A percentile compares a stretch with the other conserved stretches of the same genome.
Evolutionary conservation across 2,888 invertebrate species (phyloP).

Genomic region (Drosophila monieri): DNA sequence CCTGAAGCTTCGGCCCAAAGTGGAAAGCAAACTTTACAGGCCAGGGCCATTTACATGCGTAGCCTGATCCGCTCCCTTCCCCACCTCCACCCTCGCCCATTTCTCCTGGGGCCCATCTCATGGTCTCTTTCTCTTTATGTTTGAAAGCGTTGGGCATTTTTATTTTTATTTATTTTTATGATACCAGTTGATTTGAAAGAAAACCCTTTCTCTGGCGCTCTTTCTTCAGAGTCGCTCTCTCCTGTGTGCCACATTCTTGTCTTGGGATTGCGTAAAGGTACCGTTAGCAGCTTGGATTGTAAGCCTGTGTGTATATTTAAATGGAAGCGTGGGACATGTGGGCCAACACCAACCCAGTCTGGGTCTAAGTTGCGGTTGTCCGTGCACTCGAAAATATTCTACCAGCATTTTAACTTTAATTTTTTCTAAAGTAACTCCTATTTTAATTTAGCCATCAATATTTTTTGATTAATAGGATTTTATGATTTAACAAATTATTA

Average conservation of each 20-base stretch:
- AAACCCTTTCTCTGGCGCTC: constrained; percentile 69
- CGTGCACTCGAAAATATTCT: not conserved
- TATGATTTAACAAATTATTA: no score
- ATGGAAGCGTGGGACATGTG: constrained; percentile 75
- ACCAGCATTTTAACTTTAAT: not conserved
- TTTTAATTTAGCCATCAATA: not conserved
- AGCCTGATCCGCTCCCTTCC: constrained; percentile 32
- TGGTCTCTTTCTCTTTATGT: constrained; percentile 60
- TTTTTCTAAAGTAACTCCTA: not conserved
- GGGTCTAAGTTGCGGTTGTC: constrained; percentile 9
- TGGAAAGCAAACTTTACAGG: constrained; percentile 69
- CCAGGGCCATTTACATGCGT: constrained; percentile 67
- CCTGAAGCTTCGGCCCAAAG: constrained; percentile 68
- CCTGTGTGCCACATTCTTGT: constrained; percentile 58
- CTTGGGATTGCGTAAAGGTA: constrained; percentile 71
- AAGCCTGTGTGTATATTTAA: constrained; percentile 57
- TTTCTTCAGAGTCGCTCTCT: constrained; percentile 10
- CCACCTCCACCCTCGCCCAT: constrained; percentile 16
- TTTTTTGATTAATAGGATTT: not conserved
- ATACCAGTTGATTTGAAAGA: constrained; percentile 57
- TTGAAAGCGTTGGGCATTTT: constrained; percentile 73
- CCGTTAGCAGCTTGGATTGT: constrained; percentile 67
- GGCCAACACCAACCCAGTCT: constrained; percentile 45
- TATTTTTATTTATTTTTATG: constrained; percentile 61
- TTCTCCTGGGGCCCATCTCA: constrained; percentile 10